Conservation (phyloP, 2,888 invertebrate genomes). For the Acrobasis suavella region DNA sequence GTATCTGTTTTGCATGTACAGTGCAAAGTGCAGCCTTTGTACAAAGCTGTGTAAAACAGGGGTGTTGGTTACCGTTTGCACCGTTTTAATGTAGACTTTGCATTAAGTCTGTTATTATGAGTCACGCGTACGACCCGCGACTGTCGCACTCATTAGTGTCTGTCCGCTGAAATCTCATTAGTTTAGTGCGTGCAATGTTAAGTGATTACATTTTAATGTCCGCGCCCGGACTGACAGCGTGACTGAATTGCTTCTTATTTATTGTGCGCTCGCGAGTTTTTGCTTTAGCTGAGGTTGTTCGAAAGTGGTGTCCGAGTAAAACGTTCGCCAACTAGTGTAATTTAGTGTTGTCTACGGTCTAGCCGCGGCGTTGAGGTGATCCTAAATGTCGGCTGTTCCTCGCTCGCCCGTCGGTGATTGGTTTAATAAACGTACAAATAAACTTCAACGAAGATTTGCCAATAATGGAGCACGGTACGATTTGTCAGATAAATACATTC, state of each 20-base stretch:
- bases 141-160: conserved; percentile 71
- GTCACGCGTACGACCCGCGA: conserved; percentile 64
- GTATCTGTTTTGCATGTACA: conserved; percentile 34
- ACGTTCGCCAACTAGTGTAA: conserved; percentile 47
- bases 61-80: conserved; percentile 39
- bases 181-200: conserved; percentile 75
- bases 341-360: conserved; percentile 50
- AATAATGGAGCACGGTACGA: conserved; percentile 75
- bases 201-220: conserved; percentile 77
- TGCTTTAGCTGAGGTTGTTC: conserved; percentile 54
- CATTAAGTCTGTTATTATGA: conserved; percentile 68
- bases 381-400: conserved; percentile 66
- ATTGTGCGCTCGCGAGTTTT: conserved; percentile 52
- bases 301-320: conserved; percentile 57
- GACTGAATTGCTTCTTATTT: conserved; percentile 61
- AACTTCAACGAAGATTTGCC: conserved; percentile 65
- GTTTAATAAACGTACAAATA: conserved; percentile 68
- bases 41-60: conserved; percentile 42
- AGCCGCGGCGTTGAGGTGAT: conserved; percentile 48
- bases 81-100: conserved; percentile 31
- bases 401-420: conserved; percentile 70
- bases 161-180: conserved; percentile 78
- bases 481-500: conserved; percentile 42
- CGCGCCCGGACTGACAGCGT: conserved; percentile 54
- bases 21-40: conserved; percentile 44